phyloP scores from a whole-genome alignment of 1,140 invertebrate species.

The Drosophila ercepeae region DNA sequence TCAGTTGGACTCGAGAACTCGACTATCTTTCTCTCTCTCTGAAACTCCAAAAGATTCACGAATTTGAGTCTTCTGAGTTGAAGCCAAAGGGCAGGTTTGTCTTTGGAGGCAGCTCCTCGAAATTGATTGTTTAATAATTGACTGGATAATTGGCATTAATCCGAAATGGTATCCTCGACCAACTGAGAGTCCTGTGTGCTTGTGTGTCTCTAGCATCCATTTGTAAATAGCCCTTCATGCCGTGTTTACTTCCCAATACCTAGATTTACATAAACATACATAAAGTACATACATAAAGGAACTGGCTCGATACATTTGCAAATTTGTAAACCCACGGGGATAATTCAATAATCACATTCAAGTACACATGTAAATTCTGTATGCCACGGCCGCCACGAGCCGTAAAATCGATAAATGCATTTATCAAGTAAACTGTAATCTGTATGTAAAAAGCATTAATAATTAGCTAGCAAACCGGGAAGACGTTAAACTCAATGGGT shows the following conservation, averaged over 20 bases:
- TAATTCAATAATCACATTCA: conserved; percentile 67
- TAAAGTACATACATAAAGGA: conserved; percentile 35
- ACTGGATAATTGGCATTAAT: conserved; percentile 25
- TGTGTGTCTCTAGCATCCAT: conserved; percentile 6
- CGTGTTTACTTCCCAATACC: conserved; percentile 44
- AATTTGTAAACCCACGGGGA: conserved; percentile 44
- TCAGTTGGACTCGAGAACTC: conserved; percentile 54
- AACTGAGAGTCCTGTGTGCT: background rate
- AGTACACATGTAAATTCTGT: conserved; percentile 42
- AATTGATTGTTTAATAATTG: conserved; percentile 12
- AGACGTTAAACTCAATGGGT: background rate
- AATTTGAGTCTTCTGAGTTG: background rate
- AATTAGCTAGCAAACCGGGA: conserved; percentile 64
- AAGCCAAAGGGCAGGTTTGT: background rate
- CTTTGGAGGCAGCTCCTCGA: background rate
- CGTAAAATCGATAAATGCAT: conserved; percentile 39
- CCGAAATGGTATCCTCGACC: background rate
- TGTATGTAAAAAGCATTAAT: conserved; percentile 40
- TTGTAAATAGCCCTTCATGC: conserved; percentile 30
- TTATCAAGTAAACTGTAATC: conserved; percentile 12
- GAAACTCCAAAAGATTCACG: conserved; percentile 36
- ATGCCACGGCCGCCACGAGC: background rate
- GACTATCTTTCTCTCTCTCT: background rate
- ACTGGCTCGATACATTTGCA: conserved; percentile 12
- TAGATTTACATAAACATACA: conserved; percentile 30